Conservation (phyloP, 2,113 vertebrate species). For the Dendrocopos noguchii region DNA sequence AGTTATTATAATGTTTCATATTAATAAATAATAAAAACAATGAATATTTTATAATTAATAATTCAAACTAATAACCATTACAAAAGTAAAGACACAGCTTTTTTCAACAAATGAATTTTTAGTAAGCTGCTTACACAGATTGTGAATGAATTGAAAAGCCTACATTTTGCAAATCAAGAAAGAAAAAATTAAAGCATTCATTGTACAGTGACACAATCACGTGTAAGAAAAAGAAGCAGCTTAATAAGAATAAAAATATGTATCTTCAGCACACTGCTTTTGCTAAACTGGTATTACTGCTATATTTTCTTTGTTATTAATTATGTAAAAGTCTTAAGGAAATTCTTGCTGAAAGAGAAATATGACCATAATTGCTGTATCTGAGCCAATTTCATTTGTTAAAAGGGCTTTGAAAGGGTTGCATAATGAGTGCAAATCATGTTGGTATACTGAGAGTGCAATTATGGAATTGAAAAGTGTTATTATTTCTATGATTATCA, state of each 20-base stretch:
- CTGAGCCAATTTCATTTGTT: background rate
- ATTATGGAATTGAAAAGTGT: background rate
- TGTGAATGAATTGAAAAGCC: slow-evolving; percentile 33
- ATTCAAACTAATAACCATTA: too few species aligned
- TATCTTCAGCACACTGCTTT: background rate
- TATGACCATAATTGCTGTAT: slow-evolving; percentile 12
- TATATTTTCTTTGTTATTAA: background rate
- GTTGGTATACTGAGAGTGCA: slow-evolving; percentile 22
- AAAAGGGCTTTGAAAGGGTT: slow-evolving; percentile 3
- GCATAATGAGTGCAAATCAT: slow-evolving; percentile 54
- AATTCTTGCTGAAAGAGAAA: slow-evolving; percentile 14
- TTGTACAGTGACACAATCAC: background rate
- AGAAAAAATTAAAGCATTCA: slow-evolving; percentile 5
- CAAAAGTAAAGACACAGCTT: background rate
- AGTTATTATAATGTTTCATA: too few species aligned
- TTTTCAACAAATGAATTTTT: slow-evolving; percentile 27
- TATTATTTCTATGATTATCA: background rate
- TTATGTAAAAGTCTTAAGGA: background rate
- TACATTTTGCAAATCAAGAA: slow-evolving; percentile 23
- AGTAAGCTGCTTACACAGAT: background rate
- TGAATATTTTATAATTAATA: too few species aligned
- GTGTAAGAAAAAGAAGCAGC: slow-evolving; percentile 17
- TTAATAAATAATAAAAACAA: too few species aligned
- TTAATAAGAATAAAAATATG: slow-evolving; percentile 36
- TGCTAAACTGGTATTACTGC: background rate